Evolutionary conservation across 2,797 vertebrate genomes (phyloP).

Genomic region (Aeoliscus strigatus): DNA sequence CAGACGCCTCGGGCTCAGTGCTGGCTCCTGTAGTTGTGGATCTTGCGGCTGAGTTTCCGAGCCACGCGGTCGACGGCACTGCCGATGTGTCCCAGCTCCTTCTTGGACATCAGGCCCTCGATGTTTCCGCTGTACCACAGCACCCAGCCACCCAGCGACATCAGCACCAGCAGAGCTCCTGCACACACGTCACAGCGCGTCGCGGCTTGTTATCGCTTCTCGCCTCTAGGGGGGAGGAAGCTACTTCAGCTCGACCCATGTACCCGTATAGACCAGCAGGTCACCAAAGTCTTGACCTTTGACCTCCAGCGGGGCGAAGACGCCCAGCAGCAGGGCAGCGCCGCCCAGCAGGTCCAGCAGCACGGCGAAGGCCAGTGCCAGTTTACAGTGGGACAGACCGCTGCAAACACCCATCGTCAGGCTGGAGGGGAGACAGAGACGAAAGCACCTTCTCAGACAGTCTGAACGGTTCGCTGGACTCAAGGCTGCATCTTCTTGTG

Average conservation of each 20-base stretch:
- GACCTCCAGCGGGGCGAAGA: constrained; percentile 79
- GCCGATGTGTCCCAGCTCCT: constrained; percentile 77
- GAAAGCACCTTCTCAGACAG: too few relatives aligned
- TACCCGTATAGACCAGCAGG: constrained; percentile 82
- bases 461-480: too few relatives aligned
- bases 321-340: constrained; percentile 77
- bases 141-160: constrained; percentile 85
- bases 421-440: neutral
- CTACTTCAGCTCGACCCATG: neutral
- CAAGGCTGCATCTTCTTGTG: too few relatives aligned
- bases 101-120: constrained; percentile 75
- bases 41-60: constrained; percentile 80
- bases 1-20: constrained; percentile 22
- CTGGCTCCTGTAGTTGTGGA: constrained; percentile 44
- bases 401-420: constrained; percentile 55
- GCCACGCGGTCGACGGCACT: constrained; percentile 80
- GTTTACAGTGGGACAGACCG: constrained; percentile 78
- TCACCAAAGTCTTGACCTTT: constrained; percentile 84
- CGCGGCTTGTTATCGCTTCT: too few relatives aligned
- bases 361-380: constrained; percentile 80
- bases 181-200: neutral
- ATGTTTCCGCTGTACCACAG: constrained; percentile 92
- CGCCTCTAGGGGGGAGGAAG: too few relatives aligned
- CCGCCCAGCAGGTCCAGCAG: constrained; percentile 81
- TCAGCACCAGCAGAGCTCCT: constrained; percentile 80